phyloP scores from a whole-genome alignment of 2,113 vertebrate genomes.

The Nanorana parkeri region DNA sequence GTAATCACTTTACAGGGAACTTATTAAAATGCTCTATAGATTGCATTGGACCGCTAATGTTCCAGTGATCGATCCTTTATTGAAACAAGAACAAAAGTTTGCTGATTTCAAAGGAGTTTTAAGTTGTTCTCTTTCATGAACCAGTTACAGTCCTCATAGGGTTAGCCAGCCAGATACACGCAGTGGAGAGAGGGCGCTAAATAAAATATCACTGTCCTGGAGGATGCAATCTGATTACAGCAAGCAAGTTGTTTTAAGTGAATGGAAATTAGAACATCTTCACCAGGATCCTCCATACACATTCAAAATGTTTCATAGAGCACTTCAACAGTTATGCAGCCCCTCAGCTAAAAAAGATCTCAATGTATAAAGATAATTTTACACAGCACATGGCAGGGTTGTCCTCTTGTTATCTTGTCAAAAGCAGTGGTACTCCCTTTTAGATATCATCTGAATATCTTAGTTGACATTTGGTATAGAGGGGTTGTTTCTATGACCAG shows the following conservation, averaged over 20 bases:
- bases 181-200: conserved; percentile 14
- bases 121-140: conserved; percentile 58
- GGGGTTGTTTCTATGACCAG: too few species aligned
- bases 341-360: not conserved
- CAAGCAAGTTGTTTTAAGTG: not conserved
- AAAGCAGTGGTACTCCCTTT: too few species aligned
- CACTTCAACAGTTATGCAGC: conserved; percentile 9
- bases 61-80: conserved; percentile 73
- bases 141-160: not conserved
- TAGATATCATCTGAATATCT: too few species aligned
- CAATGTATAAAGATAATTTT: too few species aligned
- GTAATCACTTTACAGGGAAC: too few species aligned
- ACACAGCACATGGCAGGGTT: too few species aligned
- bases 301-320: conserved; percentile 11
- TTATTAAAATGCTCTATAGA: conserved; percentile 53
- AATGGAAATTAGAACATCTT: not conserved
- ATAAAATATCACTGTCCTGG: conserved; percentile 24
- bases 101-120: conserved; percentile 45
- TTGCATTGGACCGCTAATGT: conserved; percentile 74
- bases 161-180: not conserved
- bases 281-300: not conserved
- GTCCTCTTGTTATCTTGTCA: too few species aligned
- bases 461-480: too few species aligned
- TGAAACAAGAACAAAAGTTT: not conserved
- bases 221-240: conserved; percentile 22